Base-by-base conservation (phyloP, 2,888 invertebrate species). In the Nycteola revayana region DNA sequence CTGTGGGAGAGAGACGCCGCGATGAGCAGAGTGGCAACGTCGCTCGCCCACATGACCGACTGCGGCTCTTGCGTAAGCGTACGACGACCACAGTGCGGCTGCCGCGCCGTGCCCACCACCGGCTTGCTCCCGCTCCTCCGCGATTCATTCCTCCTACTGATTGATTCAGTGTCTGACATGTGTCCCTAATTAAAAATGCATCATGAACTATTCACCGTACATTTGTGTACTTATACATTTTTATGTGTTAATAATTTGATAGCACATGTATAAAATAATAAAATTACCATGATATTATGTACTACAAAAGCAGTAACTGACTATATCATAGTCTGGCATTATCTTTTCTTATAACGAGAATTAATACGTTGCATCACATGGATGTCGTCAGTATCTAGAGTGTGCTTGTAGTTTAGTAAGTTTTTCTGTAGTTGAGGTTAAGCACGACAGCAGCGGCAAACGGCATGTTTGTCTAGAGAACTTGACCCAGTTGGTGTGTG, bases 41-140 rank as follows among this genome's bases (percentile, higher is more conserved):
- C 72, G 83, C 86, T 44, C 61, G 70, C 69, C 81, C 84, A 86
- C 83, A 86, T 86, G 85, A 86, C 75, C 66, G 69, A 72, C 69
- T 75, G 76, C 77, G 79, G 75, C 70, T 82, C 84, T 87, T 87
- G 85, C 87, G 88, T 87, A 87, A 87, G 83, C 76, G 74, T 78
- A 69, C 79, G 75, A 73, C 75, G 69, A 78, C 75, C 74, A 78
- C 80, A 63, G 60, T 59, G 66, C 67, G 66, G 62, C 50, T 39
- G 49, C 43, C 63, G 53, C 52, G 49, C 60, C 53, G 41, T 41
- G 49, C 36, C 8, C 47, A 49, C 46, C 60, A 61, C 51, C 52
- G 62, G 49, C 55, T 54, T 42, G 60, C 58, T 69, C 62, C 60
- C 56, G 58, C 58, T 67, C 51, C 58, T 60, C 52, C 48, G 37